Conservation (phyloP, 2,888 invertebrate species). For the Agrotis ipsilon region DNA sequence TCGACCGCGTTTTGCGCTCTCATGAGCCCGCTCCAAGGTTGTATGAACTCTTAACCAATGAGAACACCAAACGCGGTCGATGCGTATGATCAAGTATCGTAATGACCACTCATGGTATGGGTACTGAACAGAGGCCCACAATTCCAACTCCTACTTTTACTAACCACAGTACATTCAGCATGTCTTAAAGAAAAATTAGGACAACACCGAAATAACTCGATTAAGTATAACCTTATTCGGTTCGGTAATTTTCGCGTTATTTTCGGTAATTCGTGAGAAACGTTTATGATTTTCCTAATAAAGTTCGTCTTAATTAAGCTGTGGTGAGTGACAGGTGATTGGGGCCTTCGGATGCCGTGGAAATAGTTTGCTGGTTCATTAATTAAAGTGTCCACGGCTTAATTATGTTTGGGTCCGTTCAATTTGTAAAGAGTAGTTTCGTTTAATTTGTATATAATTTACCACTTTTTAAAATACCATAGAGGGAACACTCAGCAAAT, state of each 20-base stretch:
- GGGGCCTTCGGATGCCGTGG: constrained; percentile 22
- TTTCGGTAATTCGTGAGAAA: constrained; percentile 55
- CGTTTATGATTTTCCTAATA: constrained; percentile 57
- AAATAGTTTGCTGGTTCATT: constrained; percentile 7
- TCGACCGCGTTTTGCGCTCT: too few relatives aligned
- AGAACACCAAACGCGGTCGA: too few relatives aligned
- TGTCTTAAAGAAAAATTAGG: constrained; percentile 51
- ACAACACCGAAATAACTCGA: constrained; percentile 57
- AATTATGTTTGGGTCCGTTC: not conserved
- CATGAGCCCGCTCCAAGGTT: too few relatives aligned
- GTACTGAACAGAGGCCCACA: too few relatives aligned
- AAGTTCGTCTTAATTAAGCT: constrained; percentile 48
- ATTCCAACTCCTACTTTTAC: constrained; percentile 1
- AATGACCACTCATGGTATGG: too few relatives aligned
- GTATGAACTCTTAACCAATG: too few relatives aligned
- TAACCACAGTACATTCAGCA: constrained; percentile 51
- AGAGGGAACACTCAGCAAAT: too few relatives aligned
- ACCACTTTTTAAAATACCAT: not conserved
- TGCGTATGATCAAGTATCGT: too few relatives aligned
- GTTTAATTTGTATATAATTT: not conserved
- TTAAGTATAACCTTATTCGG: constrained; percentile 52
- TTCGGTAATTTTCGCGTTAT: constrained; percentile 57
- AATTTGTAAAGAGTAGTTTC: not conserved
- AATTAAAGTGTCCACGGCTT: constrained; percentile 13
- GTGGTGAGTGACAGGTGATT: constrained; percentile 45